Base-by-base conservation (phyloP, 2,113 vertebrate species). In the Crotalus tigris region DNA sequence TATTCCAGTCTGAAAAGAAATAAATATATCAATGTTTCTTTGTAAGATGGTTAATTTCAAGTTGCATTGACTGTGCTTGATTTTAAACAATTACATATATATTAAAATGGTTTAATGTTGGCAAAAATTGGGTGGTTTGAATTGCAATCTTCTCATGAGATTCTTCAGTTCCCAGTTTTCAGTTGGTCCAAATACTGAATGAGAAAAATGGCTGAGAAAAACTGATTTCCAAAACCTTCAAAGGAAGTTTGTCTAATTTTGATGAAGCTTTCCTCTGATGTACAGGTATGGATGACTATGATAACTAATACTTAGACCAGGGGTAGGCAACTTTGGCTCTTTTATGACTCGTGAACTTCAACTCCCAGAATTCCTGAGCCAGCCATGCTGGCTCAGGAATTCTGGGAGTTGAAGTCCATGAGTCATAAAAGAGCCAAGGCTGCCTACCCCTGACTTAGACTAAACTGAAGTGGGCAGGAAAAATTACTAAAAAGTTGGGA, bases 1-100 rank as follows among this genome's bases (percentile, higher is more conserved):
- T 95, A 94, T 95, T 92, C 91, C 96, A 44, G 59, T 96, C 94
- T 91, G 90, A 92, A 94, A 86, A 89, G 92, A 91, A 33, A 75
- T 75, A 39, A 75, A 69, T 69, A 69, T n/a, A n/a, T 69, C 29
- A 69, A 33, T 75, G 64, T 33, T 75, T 75, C n/a, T 75, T 81
- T 81, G 33, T 39, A 39, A 33, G 13, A 3, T 39, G 33, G 15
- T 81, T 81, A 81, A 81, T 81, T 81, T 87, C 21, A 53, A 57
- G 23, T 55, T 81, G 15, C 4, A 55, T 24, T 23, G 24, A 46
- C 33, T 39, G 11, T 15, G 23, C 59, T 59, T 89, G 29, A 90
- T 90, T 61, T 90, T 46, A 64, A 39, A 21, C 33, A 39, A 81
- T 33, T 33, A 75, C 7, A 33, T 55, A n/a, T 21, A 12, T 44